Evolutionary conservation across 2,888 invertebrate species (phyloP).

Genomic region (Coecobrya sp.): DNA sequence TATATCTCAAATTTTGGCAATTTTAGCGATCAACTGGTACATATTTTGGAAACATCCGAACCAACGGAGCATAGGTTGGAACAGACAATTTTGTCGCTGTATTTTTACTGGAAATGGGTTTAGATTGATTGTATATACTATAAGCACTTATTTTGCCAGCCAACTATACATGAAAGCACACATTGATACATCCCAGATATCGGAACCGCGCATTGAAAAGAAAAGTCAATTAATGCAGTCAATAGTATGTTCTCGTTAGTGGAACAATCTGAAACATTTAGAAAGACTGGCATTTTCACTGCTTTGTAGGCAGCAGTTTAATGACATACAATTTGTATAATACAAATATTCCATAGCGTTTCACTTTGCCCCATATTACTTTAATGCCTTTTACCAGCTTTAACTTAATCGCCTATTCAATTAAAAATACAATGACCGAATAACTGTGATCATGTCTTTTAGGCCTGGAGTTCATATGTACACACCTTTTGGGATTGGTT

Average conservation of each 20-base stretch:
- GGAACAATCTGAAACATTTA: too few relatives aligned
- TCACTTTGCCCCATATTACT: too few relatives aligned
- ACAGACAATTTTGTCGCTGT: neutral
- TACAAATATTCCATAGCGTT: too few relatives aligned
- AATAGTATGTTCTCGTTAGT: too few relatives aligned
- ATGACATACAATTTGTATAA: too few relatives aligned
- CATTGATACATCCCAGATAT: too few relatives aligned
- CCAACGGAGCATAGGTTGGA: slow-evolving; percentile 68
- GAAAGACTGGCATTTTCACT: too few relatives aligned
- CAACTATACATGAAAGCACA: too few relatives aligned
- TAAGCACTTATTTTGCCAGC: neutral
- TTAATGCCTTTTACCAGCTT: too few relatives aligned
- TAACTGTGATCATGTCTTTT: neutral
- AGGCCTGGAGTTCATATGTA: slow-evolving; percentile 80
- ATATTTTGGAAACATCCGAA: slow-evolving; percentile 79
- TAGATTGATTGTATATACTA: neutral
- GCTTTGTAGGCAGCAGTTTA: too few relatives aligned
- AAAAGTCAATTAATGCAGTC: too few relatives aligned
- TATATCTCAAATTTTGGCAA: slow-evolving; percentile 76
- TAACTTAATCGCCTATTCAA: neutral
- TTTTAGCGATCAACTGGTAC: slow-evolving; percentile 74
- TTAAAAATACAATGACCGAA: neutral
- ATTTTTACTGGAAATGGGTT: neutral
- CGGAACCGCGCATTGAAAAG: too few relatives aligned
- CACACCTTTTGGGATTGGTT: slow-evolving; percentile 79